These are phyloP conservation scores for Heteromurus nitidus DNA, from an alignment of 2,888 invertebrate genomes.

Conservation along the genomic window DNA sequence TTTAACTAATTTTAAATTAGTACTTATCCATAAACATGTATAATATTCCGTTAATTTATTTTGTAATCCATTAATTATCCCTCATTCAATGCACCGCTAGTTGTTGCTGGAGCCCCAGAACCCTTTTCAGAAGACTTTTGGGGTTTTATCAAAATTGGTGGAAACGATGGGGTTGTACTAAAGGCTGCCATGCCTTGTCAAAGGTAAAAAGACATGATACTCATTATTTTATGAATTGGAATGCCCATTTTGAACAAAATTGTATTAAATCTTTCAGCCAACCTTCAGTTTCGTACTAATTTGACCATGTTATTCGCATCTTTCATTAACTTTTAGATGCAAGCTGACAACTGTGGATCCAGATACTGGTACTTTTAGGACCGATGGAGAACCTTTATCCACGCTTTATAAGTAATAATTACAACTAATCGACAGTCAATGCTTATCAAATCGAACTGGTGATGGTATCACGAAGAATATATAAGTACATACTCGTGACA, in stretches of 20 bases:
- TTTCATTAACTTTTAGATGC: conserved; percentile 58
- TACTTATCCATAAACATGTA: too few relatives aligned
- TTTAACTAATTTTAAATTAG: too few relatives aligned
- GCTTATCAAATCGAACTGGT: not conserved
- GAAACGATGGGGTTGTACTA: conserved; percentile 63
- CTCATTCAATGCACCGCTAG: too few relatives aligned
- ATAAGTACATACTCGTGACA: too few relatives aligned
- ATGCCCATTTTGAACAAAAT: too few relatives aligned
- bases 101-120: conserved; percentile 61
- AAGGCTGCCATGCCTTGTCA: conserved; percentile 67
- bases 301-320: not conserved
- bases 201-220: too few relatives aligned
- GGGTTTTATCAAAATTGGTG: conserved; percentile 66
- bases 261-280: not conserved
- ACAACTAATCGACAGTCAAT: too few relatives aligned
- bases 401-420: conserved; percentile 55
- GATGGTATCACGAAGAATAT: conserved; percentile 11
- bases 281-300: not conserved
- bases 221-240: too few relatives aligned
- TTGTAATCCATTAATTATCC: too few relatives aligned
- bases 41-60: too few relatives aligned
- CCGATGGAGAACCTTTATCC: conserved; percentile 66
- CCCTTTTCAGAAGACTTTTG: conserved; percentile 70
- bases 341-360: conserved; percentile 66
- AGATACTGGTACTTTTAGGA: conserved; percentile 52